Evolutionary conservation across 2,113 vertebrate genomes (phyloP).

Genomic region (Oreochromis tanganicae): DNA sequence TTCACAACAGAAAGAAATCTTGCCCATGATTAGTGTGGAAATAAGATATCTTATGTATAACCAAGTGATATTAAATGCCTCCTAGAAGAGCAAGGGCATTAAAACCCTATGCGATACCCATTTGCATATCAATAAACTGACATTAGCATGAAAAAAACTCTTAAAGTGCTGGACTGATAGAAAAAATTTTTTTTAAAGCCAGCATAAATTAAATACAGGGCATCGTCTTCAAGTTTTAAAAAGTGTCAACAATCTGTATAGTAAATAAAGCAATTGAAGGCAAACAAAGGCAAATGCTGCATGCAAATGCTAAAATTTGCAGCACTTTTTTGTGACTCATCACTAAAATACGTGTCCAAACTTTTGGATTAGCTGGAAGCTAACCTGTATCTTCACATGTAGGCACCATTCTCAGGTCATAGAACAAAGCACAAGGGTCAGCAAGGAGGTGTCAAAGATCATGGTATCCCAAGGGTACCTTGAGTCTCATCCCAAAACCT

Average conservation of each 20-base stretch:
- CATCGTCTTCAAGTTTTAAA: background rate
- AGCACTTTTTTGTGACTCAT: background rate
- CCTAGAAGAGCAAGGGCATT: constrained; percentile 26
- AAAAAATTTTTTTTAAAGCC: background rate
- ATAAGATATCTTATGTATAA: constrained; percentile 56
- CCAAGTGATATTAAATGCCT: constrained; percentile 58
- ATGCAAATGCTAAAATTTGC: background rate
- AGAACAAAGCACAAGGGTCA: constrained; percentile 54
- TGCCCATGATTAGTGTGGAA: constrained; percentile 51
- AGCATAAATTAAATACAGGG: background rate
- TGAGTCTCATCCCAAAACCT: constrained; percentile 59
- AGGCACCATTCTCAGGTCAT: constrained; percentile 36
- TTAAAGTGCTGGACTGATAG: background rate
- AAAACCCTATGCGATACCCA: constrained; percentile 7
- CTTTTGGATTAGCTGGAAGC: constrained; percentile 17
- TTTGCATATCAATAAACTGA: constrained; percentile 58
- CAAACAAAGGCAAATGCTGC: background rate
- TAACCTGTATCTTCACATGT: constrained; percentile 4
- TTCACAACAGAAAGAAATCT: constrained; percentile 19
- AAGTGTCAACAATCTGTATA: background rate
- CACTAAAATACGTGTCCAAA: background rate
- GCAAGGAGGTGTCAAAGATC: constrained; percentile 53
- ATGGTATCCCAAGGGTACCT: constrained; percentile 51
- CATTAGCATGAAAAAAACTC: constrained; percentile 34
- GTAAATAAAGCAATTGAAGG: background rate